Evolutionary conservation across 2,888 invertebrate genomes (phyloP).

Genomic region (Andrena praecox): DNA sequence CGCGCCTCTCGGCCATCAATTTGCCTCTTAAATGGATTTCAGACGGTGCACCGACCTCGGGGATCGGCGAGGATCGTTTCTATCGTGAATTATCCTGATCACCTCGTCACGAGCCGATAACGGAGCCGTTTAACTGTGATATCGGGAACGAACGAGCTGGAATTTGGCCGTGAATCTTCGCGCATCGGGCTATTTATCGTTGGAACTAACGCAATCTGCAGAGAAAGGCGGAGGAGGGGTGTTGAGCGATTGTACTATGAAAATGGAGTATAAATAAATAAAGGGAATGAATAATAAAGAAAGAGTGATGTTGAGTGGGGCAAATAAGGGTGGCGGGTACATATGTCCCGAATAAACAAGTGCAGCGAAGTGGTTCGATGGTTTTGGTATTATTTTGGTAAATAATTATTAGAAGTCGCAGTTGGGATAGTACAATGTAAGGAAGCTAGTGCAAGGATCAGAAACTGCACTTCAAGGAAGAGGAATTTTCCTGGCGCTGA

Average conservation of each 20-base stretch:
- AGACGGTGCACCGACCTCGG: conserved; percentile 12
- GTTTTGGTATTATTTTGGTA: background rate
- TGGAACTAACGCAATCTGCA: conserved; percentile 9
- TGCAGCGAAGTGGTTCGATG: background rate
- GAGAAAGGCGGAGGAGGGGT: background rate
- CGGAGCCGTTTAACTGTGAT: conserved; percentile 15
- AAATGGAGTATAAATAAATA: too few relatives aligned
- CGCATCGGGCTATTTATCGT: background rate
- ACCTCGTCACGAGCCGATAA: conserved; percentile 10
- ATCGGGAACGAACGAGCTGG: conserved; percentile 5
- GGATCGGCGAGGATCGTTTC: conserved; percentile 2
- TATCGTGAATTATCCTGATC: conserved; percentile 8
- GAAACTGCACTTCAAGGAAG: conserved; percentile 68
- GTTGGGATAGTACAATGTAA: background rate
- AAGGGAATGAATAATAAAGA: too few relatives aligned
- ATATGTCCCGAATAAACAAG: too few relatives aligned
- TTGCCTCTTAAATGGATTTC: conserved; percentile 77
- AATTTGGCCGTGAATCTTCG: conserved; percentile 1
- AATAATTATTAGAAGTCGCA: background rate
- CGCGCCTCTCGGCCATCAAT: conserved; percentile 76
- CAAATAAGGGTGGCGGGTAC: background rate
- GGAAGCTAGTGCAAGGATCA: conserved; percentile 11
- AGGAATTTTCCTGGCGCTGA: conserved; percentile 66
- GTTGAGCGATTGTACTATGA: background rate
- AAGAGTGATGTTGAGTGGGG: background rate